Evolutionary conservation across 2,113 vertebrate species (phyloP).

Genomic region (Aleadryas rufinucha): DNA sequence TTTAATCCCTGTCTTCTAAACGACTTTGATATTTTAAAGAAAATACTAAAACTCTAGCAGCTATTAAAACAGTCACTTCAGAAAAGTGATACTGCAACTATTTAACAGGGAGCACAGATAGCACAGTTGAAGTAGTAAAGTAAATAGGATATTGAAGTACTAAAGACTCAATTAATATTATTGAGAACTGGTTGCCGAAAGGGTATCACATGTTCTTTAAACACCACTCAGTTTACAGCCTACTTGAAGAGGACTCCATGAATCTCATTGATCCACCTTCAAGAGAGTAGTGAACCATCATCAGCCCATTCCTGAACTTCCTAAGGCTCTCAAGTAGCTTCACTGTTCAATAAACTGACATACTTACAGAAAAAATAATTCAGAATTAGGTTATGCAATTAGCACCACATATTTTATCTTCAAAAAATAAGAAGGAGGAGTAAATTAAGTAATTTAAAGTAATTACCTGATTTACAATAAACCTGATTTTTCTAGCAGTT

Average conservation of each 20-base stretch:
- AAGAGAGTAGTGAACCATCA: not conserved
- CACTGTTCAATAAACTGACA: not conserved
- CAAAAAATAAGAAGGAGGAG: not conserved
- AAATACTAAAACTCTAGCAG: not conserved
- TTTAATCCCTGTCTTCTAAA: not conserved
- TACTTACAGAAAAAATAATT: not conserved
- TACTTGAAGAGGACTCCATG: not conserved
- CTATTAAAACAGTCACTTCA: not conserved
- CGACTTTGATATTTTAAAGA: not conserved
- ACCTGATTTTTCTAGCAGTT: not conserved
- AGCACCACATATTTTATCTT: not conserved
- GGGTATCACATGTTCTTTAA: not conserved
- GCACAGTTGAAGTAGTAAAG: not conserved
- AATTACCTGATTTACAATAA: not conserved
- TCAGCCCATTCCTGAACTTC: not conserved
- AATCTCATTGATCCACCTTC: not conserved
- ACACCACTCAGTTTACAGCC: not conserved
- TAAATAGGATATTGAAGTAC: not conserved
- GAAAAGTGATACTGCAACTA: not conserved
- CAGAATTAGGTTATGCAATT: not conserved
- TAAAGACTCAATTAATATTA: not conserved
- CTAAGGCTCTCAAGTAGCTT: not conserved
- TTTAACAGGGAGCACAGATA: not conserved
- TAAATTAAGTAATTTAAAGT: not conserved
- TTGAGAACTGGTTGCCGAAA: not conserved